A percentile compares a stretch with the other conserved stretches of the same genome.
Conservation (phyloP, 2,888 invertebrate species). For the Thelaira solivaga region DNA sequence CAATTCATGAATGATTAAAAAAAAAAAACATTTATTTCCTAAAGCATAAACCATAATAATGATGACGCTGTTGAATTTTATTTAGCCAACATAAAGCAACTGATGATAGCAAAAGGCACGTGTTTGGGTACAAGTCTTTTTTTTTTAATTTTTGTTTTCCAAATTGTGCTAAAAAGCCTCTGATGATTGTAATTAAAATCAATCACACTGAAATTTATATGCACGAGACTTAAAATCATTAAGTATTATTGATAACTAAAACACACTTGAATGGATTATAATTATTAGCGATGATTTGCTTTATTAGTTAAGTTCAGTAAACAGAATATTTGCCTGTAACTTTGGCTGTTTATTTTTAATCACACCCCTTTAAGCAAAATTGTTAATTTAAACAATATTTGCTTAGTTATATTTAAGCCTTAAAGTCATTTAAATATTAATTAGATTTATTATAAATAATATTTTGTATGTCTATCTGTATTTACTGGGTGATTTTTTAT, state of each 20-base stretch:
- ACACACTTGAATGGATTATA: too few species aligned
- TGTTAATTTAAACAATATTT: background rate
- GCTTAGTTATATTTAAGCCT: background rate
- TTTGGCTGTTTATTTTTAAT: too few species aligned
- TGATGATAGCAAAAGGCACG: slow-evolving; percentile 20
- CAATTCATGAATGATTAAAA: slow-evolving; percentile 16
- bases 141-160: too few species aligned
- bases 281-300: too few species aligned
- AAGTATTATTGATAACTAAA: too few species aligned
- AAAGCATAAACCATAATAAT: background rate
- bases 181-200: slow-evolving; percentile 23
- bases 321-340: too few species aligned
- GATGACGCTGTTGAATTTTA: slow-evolving; percentile 3
- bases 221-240: too few species aligned
- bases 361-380: too few species aligned
- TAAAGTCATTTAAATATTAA: slow-evolving; percentile 16
- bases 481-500: background rate
- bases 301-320: too few species aligned
- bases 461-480: background rate
- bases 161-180: too few species aligned
- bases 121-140: slow-evolving; percentile 30
- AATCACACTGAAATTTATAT: background rate
- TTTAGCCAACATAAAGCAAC: background rate
- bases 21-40: slow-evolving; percentile 1
- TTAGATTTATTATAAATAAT: slow-evolving; percentile 1